phyloP scores from a whole-genome alignment of 2,113 vertebrate species.

The Apaloderma vittatum region DNA sequence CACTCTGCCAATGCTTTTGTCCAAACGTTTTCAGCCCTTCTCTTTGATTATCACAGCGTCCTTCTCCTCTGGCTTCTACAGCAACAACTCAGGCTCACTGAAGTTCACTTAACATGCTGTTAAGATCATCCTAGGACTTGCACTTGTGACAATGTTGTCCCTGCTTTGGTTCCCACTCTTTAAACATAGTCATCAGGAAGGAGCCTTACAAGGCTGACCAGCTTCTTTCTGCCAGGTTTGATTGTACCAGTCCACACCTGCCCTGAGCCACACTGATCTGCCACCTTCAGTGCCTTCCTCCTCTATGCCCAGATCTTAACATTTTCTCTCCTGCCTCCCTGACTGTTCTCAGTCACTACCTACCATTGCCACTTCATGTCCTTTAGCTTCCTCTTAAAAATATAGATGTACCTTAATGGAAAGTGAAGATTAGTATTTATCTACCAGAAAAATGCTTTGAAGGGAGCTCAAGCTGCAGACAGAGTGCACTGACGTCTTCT shows the following conservation, averaged over 20 bases:
- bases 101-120: not conserved
- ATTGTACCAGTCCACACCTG: not conserved
- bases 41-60: not conserved
- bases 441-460: not conserved
- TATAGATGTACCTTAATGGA: not conserved
- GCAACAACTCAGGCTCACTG: not conserved
- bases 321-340: not conserved
- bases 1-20: not conserved
- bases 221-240: not conserved
- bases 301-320: accelerated
- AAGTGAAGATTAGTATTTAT: not conserved
- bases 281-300: not conserved
- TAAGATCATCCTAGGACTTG: not conserved
- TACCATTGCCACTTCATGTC: not conserved
- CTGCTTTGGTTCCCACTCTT: not conserved
- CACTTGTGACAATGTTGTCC: not conserved
- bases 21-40: not conserved
- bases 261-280: not conserved
- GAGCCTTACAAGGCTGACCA: not conserved
- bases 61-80: not conserved
- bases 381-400: not conserved
- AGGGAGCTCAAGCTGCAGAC: not conserved
- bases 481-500: not conserved
- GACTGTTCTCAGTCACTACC: not conserved
- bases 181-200: not conserved